A percentile compares a stretch with the other conserved stretches of the same genome.
These are phyloP conservation scores for Erpetoichthys calabaricus DNA, from an alignment of 2,797 vertebrate genomes.

Conservation along the genomic window DNA sequence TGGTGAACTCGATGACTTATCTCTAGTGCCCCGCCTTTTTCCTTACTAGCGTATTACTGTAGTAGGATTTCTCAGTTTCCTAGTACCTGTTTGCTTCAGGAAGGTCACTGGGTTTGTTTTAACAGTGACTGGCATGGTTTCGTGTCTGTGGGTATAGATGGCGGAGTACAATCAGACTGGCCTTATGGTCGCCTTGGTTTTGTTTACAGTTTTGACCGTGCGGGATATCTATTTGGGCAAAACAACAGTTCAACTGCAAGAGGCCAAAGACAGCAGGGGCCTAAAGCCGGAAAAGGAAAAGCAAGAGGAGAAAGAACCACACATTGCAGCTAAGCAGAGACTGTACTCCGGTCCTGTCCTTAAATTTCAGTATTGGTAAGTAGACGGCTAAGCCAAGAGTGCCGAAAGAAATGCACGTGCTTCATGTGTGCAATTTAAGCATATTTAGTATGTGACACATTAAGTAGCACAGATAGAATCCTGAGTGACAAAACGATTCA, in stretches of 20 bases:
- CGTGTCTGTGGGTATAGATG: constrained; percentile 25
- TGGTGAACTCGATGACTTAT: too few relatives aligned
- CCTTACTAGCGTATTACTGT: too few relatives aligned
- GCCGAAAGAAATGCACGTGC: background rate
- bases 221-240: constrained; percentile 46
- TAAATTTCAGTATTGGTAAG: constrained; percentile 53
- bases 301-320: constrained; percentile 13
- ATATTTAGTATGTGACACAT: background rate
- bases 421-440: background rate
- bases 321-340: constrained; percentile 24
- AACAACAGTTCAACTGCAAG: constrained; percentile 17
- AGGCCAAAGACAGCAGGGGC: constrained; percentile 15
- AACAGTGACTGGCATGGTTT: too few relatives aligned
- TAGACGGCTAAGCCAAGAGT: constrained; percentile 8
- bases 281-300: constrained; percentile 13
- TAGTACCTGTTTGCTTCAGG: too few relatives aligned
- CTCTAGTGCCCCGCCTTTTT: too few relatives aligned
- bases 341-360: constrained; percentile 44
- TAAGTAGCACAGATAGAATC: too few relatives aligned
- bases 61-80: too few relatives aligned
- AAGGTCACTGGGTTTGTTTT: too few relatives aligned
- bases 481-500: too few relatives aligned
- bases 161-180: constrained; percentile 46
- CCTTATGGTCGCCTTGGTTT: constrained; percentile 44
- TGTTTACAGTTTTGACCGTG: constrained; percentile 45